Percentiles rank a stretch among this genome's conserved stretches.
Evolutionary conservation across 92 coral and sea anemone species (phyloP).

Genomic region (Porites rus): DNA sequence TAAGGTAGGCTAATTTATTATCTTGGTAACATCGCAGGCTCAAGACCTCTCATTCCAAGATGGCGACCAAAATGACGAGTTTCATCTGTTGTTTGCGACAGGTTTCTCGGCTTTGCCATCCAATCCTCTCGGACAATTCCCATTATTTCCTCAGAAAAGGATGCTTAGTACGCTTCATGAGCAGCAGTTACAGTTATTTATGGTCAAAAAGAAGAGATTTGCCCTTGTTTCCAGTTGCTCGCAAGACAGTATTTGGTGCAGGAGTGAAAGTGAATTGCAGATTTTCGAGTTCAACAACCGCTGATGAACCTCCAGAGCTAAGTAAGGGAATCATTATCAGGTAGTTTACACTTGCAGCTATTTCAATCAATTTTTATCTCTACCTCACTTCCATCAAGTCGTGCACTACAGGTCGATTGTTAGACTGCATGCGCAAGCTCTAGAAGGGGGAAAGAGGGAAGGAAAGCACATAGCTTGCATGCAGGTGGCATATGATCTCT

Average conservation of each 20-base stretch:
- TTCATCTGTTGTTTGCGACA: background rate
- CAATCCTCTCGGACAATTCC: background rate
- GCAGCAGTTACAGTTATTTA: background rate
- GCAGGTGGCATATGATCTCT: no score
- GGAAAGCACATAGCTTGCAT: no score
- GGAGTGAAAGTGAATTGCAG: background rate
- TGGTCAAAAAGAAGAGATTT: background rate
- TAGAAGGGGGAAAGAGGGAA: no score
- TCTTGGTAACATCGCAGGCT: conserved; percentile 29
- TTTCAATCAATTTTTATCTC: background rate
- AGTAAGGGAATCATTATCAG: background rate
- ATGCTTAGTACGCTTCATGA: background rate
- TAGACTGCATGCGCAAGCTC: no score
- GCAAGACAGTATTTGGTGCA: background rate
- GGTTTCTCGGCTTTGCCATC: conserved; percentile 5
- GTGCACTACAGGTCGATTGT: no score
- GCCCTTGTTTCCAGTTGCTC: background rate
- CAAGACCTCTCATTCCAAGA: conserved; percentile 15
- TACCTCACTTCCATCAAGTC: no score
- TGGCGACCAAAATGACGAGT: conserved; percentile 42
- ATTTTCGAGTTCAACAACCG: conserved; percentile 10
- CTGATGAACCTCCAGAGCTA: conserved; percentile 1
- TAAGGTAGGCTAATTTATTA: background rate
- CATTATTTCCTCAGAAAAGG: background rate
- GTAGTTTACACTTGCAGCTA: background rate